Conservation (phyloP, 2,797 vertebrate genomes). For the Borostomias antarcticus region DNA sequence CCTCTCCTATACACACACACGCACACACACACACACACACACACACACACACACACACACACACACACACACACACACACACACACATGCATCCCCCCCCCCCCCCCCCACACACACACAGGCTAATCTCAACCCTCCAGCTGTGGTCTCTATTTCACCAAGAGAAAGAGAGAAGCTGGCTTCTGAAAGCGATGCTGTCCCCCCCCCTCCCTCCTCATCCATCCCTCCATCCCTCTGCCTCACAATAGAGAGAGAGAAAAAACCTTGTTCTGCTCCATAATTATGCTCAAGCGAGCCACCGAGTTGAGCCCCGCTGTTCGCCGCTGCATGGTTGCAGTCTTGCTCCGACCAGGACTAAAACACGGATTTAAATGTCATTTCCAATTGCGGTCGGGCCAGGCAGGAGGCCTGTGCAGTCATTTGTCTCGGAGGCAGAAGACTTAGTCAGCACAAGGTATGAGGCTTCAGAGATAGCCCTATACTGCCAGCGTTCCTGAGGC, state of each 20-base stretch:
- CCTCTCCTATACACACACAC: background rate
- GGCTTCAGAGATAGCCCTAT: too few species aligned
- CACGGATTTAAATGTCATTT: background rate
- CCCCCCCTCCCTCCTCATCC: background rate
- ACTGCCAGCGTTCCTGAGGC: too few species aligned
- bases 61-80: background rate
- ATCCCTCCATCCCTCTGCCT: background rate
- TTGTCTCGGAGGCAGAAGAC: background rate
- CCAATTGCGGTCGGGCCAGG: background rate
- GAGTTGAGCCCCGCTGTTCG: too few species aligned
- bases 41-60: background rate
- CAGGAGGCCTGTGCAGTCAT: background rate
- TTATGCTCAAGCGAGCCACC: background rate
- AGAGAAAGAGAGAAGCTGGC: background rate
- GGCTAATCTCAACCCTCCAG: constrained; percentile 4
- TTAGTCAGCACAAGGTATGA: background rate
- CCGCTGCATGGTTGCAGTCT: background rate
- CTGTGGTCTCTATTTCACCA: constrained; percentile 10
- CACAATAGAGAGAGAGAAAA: constrained; percentile 6
- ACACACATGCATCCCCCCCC: background rate
- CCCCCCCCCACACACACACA: background rate
- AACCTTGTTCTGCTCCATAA: constrained; percentile 6
- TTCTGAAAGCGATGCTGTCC: constrained; percentile 5
- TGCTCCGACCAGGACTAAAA: background rate
- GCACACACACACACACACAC: background rate